Evolutionary conservation across 2,888 invertebrate genomes (phyloP).

Genomic region (Cheiracanthium punctorium): DNA sequence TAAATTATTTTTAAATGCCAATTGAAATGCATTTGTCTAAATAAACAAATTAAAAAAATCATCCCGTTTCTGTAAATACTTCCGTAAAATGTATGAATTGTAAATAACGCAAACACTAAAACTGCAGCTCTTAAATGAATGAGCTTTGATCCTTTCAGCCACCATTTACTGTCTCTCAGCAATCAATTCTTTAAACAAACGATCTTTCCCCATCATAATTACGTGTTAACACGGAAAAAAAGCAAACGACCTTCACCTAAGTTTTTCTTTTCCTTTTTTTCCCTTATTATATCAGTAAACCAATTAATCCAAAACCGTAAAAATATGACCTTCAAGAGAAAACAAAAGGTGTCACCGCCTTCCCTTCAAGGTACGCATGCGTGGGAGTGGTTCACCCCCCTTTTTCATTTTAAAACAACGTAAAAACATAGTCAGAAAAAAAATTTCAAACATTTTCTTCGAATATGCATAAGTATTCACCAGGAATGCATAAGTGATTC

Average conservation of each 20-base stretch:
- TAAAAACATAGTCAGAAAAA: constrained; percentile 30
- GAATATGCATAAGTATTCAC: constrained; percentile 62
- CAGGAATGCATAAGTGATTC: constrained; percentile 57
- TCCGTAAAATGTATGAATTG: too few species aligned
- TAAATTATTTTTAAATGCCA: too few species aligned
- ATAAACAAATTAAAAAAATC: too few species aligned
- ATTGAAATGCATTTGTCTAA: too few species aligned
- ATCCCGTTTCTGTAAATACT: too few species aligned
- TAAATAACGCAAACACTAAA: too few species aligned
- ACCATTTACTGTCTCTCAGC: neutral
- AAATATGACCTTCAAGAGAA: constrained; percentile 38
- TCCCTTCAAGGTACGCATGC: constrained; percentile 36
- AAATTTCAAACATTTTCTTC: constrained; percentile 31
- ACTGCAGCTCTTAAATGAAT: neutral
- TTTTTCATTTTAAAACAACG: constrained; percentile 37
- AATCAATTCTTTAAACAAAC: neutral
- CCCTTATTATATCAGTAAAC: constrained; percentile 2
- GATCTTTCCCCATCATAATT: neutral
- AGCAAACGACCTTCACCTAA: neutral
- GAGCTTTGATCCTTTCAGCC: neutral
- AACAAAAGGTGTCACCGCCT: constrained; percentile 44
- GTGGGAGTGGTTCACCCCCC: constrained; percentile 14
- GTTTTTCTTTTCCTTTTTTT: neutral
- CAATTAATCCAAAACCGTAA: constrained; percentile 45
- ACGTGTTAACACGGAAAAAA: neutral